Base-by-base conservation (phyloP, 2,888 invertebrate species). In the Anorthoa munda region DNA sequence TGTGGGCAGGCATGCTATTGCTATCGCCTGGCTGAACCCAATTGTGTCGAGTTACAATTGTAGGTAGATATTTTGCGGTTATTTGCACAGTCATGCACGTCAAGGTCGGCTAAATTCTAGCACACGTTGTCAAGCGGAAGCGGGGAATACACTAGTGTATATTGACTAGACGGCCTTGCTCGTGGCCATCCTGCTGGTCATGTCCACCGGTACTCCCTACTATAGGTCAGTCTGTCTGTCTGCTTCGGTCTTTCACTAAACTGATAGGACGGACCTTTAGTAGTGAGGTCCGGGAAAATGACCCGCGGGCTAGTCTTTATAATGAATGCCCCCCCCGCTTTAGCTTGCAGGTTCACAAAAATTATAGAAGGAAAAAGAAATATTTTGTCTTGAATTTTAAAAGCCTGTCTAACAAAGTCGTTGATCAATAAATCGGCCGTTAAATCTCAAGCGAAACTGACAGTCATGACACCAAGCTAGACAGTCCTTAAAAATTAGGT, bases 41-140 rank as follows among this genome's bases (percentile, higher is more conserved):
- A 71, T 78, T 79, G 75, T 71, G 72, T 46, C 15, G 39, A 21
- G 39, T 69, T 59, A 59, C 59, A 76, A 55, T 64, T n/a, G 58
- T 63, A 17, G n/a, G 64, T 45, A 53, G 39, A 21, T 59, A 58
- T 58, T 50, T 45, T 11, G 31, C 46, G 4, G n/a, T 51, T 56
- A 61, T 65, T 81, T 56, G 60, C 50, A 46, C 50, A 75, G 51
- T 65, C 73, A 67, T 63, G 53, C 15, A 17, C n/a, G 21, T 18
- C 61, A 81, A 79, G 69, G 82, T 50, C 65, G 13, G 11, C 13
- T 63, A 18, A 63, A 75, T 39, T n/a, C 18, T 31, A n/a, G 26
- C 3, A 17, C 31, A 59, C 21, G 23, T 21, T 61, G 51, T 4
- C 5, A n/a, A 45, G 72, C 79, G 51, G 31, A 46, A 61, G 26